Evolutionary conservation across 2,888 invertebrate species (phyloP).

Genomic region (Pyrrhia umbra): DNA sequence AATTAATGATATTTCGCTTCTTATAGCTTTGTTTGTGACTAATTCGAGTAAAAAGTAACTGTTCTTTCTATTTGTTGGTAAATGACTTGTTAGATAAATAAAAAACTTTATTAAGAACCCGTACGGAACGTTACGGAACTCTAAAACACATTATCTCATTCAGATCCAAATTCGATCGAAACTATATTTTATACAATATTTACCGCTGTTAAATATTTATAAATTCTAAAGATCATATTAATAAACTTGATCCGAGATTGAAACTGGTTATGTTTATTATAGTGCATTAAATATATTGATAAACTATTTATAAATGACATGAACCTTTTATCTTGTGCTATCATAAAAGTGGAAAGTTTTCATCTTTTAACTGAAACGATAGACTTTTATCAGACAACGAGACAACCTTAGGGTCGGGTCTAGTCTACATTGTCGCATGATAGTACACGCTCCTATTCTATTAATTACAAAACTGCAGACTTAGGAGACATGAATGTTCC

Average conservation of each 20-base stretch:
- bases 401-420: constrained; percentile 18
- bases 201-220: not conserved
- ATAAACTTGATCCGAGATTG: constrained; percentile 5
- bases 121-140: too few species aligned
- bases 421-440: constrained; percentile 15
- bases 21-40: not conserved
- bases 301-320: constrained; percentile 41
- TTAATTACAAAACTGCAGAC: constrained; percentile 31
- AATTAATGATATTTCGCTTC: not conserved
- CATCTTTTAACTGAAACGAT: constrained; percentile 18
- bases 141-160: not conserved
- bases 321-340: constrained; percentile 35
- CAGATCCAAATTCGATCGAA: not conserved
- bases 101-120: not conserved
- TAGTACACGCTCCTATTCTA: constrained; percentile 3
- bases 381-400: constrained; percentile 18
- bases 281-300: constrained; percentile 29
- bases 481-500: constrained; percentile 15
- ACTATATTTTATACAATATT: not conserved
- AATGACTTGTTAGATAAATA: too few species aligned
- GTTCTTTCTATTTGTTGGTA: too few species aligned
- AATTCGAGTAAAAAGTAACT: too few species aligned
- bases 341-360: constrained; percentile 52
- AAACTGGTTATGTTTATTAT: constrained; percentile 22
- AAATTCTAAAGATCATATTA: constrained; percentile 8